phyloP scores from a whole-genome alignment of 1,140 invertebrate species.

The Drosophila arawakana region DNA sequence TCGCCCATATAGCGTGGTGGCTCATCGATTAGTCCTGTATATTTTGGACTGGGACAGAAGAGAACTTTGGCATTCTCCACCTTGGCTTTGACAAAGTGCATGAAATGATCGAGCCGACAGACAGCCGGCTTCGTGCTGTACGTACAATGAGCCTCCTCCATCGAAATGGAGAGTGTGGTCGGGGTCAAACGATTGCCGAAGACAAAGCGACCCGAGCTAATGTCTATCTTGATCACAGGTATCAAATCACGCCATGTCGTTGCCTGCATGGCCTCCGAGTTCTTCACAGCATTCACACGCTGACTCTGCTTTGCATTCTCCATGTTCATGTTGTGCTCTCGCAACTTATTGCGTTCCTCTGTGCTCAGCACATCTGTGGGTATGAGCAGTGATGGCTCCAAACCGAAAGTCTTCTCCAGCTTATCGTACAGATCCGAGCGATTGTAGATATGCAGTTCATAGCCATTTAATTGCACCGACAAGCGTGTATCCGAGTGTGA shows the following conservation, averaged over 20 bases:
- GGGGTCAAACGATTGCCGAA: constrained; percentile 98
- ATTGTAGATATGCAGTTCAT: constrained; percentile 98
- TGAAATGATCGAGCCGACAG: constrained; percentile 96
- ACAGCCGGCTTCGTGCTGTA: constrained; percentile 98
- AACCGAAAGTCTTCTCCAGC: constrained; percentile 95
- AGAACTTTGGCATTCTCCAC: constrained; percentile 98
- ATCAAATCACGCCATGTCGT: constrained; percentile 98
- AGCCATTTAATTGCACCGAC: constrained; percentile 97
- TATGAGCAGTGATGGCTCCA: constrained; percentile 91
- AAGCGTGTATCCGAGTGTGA: constrained; percentile 97
- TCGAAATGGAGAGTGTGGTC: constrained; percentile 95
- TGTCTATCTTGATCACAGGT: constrained; percentile 97
- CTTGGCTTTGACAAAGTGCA: constrained; percentile 98
- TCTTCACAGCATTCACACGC: constrained; percentile 85
- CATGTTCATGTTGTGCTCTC: constrained; percentile 87
- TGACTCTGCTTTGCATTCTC: constrained; percentile 87
- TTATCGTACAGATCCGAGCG: constrained; percentile 94
- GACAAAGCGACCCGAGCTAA: constrained; percentile 95
- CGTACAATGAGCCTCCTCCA: constrained; percentile 97
- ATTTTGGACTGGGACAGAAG: constrained; percentile 96
- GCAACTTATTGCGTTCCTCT: constrained; percentile 79
- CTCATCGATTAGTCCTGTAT: constrained; percentile 96
- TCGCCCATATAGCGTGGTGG: constrained; percentile 97
- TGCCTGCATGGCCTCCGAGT: constrained; percentile 90
- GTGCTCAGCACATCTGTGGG: constrained; percentile 70